These are phyloP conservation scores for Empis livida DNA, from an alignment of 2,888 invertebrate species.

Conservation along the genomic window DNA sequence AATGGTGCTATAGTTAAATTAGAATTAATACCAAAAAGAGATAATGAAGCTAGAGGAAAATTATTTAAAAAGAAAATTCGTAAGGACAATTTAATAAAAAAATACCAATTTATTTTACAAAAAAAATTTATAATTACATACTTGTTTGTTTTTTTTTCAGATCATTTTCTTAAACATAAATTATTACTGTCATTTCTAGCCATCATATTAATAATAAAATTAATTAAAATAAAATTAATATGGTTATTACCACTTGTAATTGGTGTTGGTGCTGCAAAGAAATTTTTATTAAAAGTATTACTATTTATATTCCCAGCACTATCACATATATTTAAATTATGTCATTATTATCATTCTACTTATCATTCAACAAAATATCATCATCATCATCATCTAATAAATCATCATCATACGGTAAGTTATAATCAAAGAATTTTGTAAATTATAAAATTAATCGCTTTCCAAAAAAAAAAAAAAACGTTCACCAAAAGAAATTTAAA, in stretches of 20 bases:
- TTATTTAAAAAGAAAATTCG: conserved; percentile 40
- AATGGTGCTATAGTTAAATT: conserved; percentile 63
- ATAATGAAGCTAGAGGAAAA: conserved; percentile 39
- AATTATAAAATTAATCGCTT: too few relatives aligned
- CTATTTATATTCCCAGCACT: conserved; percentile 72
- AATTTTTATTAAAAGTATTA: conserved; percentile 64
- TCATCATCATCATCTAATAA: conserved; percentile 69
- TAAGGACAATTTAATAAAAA: conserved; percentile 18
- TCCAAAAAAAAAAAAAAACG: too few relatives aligned
- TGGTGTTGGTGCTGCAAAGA: conserved; percentile 72
- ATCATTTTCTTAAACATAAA: conserved; percentile 63
- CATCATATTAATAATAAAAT: conserved; percentile 60
- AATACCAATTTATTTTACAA: too few relatives aligned
- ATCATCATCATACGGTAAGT: conserved; percentile 55
- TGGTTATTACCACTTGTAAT: conserved; percentile 67
- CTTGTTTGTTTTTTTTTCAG: conserved; percentile 39
- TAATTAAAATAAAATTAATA: conserved; percentile 66
- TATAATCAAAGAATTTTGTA: too few relatives aligned
- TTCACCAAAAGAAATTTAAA: too few relatives aligned
- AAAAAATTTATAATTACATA: background rate
- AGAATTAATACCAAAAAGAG: conserved; percentile 48
- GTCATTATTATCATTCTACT: conserved; percentile 66
- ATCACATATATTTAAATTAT: conserved; percentile 71
- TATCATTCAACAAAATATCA: conserved; percentile 63
- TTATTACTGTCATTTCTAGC: conserved; percentile 61